A percentile compares a stretch with the other conserved stretches of the same genome.
phyloP scores from a whole-genome alignment of 2,113 vertebrate genomes.

The Corythornis madagascariensis region DNA sequence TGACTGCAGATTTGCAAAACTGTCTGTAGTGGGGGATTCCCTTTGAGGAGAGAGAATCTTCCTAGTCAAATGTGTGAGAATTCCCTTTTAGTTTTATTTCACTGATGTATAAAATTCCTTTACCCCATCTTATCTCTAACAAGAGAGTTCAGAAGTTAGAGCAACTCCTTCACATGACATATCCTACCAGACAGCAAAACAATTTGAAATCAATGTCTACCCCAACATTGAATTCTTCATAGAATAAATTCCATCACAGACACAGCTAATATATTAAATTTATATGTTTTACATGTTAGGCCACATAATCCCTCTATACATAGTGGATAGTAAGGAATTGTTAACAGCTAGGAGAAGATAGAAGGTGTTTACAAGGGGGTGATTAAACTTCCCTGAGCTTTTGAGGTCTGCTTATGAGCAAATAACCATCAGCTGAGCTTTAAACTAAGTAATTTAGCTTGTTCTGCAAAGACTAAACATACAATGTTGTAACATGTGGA shows the following conservation, averaged over 20 bases:
- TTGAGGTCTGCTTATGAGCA: background rate
- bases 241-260: background rate
- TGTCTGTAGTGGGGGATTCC: background rate
- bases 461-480: background rate
- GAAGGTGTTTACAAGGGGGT: fast-evolving
- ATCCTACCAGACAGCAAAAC: background rate
- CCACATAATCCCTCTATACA: background rate
- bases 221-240: background rate
- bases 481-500: background rate
- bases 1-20: background rate
- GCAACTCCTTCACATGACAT: background rate
- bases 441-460: background rate
- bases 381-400: background rate
- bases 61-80: background rate
- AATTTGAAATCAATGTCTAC: background rate
- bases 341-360: background rate
- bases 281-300: background rate
- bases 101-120: background rate
- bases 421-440: background rate
- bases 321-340: background rate
- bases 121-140: background rate
- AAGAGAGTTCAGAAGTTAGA: background rate
- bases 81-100: background rate
- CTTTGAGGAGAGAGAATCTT: background rate
- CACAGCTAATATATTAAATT: background rate